These are phyloP conservation scores for Pseudococcus jackbeardsleyi DNA, from an alignment of 2,888 invertebrate species.

Conservation along the genomic window DNA sequence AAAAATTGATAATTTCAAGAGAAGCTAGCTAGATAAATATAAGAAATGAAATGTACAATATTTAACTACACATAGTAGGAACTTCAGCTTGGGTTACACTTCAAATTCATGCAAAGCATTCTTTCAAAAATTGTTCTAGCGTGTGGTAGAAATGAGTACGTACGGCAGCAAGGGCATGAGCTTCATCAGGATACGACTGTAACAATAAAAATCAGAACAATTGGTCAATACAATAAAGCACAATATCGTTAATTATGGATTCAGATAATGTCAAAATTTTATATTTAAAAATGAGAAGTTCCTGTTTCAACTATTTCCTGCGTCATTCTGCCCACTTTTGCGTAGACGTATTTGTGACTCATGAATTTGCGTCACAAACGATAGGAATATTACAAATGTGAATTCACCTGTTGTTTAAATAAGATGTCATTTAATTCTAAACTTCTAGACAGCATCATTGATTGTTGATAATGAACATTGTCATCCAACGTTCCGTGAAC, in stretches of 20 bases:
- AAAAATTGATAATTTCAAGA: neutral
- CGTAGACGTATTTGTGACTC: no score
- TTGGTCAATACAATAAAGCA: no score
- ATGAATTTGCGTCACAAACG: no score
- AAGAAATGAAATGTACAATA: slow-evolving; percentile 32
- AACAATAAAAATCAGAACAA: slow-evolving; percentile 67
- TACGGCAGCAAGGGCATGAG: slow-evolving; percentile 86
- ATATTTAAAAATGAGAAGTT: no score
- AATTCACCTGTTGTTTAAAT: slow-evolving; percentile 89
- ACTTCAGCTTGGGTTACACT: slow-evolving; percentile 15
- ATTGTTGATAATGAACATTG: slow-evolving; percentile 98
- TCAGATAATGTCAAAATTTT: no score
- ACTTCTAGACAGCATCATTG: slow-evolving; percentile 89
- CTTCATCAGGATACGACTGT: slow-evolving; percentile 95
- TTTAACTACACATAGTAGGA: slow-evolving; percentile 48
- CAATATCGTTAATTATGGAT: no score
- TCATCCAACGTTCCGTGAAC: slow-evolving; percentile 96
- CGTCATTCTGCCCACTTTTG: no score
- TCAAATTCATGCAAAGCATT: slow-evolving; percentile 71
- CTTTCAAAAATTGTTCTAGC: slow-evolving; percentile 84
- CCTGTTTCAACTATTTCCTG: no score
- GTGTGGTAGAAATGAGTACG: slow-evolving; percentile 91
- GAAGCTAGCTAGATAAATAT: neutral
- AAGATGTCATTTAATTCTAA: slow-evolving; percentile 88
- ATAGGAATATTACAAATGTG: neutral